Base-by-base conservation (phyloP, 2,888 invertebrate genomes). In the Orchestes rusci region DNA sequence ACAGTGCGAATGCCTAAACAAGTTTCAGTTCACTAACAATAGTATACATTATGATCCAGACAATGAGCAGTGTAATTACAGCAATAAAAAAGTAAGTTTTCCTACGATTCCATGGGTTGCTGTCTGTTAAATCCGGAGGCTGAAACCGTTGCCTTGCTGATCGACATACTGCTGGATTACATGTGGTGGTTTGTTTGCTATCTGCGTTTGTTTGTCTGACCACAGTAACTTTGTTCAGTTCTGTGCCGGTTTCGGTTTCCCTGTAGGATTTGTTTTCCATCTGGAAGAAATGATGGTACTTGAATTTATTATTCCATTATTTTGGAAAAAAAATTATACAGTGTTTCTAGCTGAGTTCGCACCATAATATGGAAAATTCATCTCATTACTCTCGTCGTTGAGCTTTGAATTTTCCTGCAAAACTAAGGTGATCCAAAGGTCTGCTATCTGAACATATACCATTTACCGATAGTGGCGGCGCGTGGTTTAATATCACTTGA, bases 101-200 rank as follows among this genome's bases (percentile, higher is more conserved):
- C 20, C 69, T 66, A 15, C 56, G 58, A 48, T 74, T 71, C 74
- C 74, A 75, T 1, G 75, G 74, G 47, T 69, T 72, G 47, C 70
- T 71, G 34, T 70, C 70, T 10, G 70, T 55, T 40, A 67, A 51
- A 52, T 66, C 64, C 2, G 67, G 66, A 1, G 65, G 60, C 35
- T 60, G 58, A 43, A 61, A 65, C 12, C 58, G 57, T 40, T 59
- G 61, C 42, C 67, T 59, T 2, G 67, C 66, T 16, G 59, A 52
- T 46, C 62, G 58, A 50, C 69, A 70, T 13, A 66, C 65, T 51
- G 67, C 64, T n/a, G 68, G 65, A 13, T 59, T 58, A 46, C 69
- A 69, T 15, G 58, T 56, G 7, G 53, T 55, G 16, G 54, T 53
- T 2, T 38, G 29, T 10, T 23, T 23, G 7, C 5, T 10, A 10